These are phyloP conservation scores for Allophyes oxyacanthae DNA, from an alignment of 2,888 invertebrate genomes.

Conservation along the genomic window DNA sequence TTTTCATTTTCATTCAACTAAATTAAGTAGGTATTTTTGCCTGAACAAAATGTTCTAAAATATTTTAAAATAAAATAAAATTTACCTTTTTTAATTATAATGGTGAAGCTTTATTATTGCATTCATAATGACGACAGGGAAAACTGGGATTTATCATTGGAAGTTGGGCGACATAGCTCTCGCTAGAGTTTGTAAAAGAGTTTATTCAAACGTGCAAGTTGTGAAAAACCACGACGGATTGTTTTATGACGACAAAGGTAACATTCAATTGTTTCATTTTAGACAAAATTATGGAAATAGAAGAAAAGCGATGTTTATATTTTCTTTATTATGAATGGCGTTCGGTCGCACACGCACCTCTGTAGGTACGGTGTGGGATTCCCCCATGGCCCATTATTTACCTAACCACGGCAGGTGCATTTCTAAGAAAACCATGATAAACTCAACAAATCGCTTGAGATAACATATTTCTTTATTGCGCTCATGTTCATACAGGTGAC, in stretches of 20 bases:
- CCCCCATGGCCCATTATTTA: conserved; percentile 26
- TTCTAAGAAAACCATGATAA: too few species aligned
- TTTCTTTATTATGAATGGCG: conserved; percentile 13
- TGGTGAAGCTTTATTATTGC: neutral
- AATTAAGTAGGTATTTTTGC: too few species aligned
- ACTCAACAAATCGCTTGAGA: too few species aligned
- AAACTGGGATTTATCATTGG: conserved; percentile 77
- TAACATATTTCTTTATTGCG: too few species aligned
- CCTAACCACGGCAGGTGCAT: conserved; percentile 8
- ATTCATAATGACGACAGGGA: conserved; percentile 55
- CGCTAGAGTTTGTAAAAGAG: conserved; percentile 78
- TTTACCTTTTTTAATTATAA: neutral
- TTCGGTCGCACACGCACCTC: too few species aligned
- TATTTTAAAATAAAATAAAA: too few species aligned
- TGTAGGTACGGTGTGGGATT: conserved; percentile 26
- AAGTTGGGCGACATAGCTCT: conserved; percentile 81
- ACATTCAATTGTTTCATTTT: conserved; percentile 38
- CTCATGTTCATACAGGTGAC: too few species aligned
- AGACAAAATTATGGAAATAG: conserved; percentile 17
- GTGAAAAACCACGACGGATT: conserved; percentile 80
- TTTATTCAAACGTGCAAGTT: conserved; percentile 80
- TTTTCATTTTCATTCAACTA: neutral
- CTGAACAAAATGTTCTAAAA: too few species aligned
- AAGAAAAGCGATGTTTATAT: conserved; percentile 38
- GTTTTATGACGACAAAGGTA: conserved; percentile 83